Conservation (phyloP, 2,113 vertebrate species). For the Chaetops frenatus region DNA sequence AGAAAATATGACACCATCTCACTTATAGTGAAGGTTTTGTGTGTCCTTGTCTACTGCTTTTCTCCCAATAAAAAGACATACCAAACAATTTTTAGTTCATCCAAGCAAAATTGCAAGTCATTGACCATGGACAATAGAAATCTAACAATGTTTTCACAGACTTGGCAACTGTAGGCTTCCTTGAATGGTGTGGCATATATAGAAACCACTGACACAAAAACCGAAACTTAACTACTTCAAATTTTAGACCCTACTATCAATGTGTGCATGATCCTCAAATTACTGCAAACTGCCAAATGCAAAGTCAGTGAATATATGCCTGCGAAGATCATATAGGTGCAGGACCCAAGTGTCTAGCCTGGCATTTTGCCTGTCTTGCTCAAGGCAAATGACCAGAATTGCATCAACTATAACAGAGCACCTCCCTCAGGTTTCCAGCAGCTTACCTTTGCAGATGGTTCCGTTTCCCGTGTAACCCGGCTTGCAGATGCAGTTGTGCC, state of each 20-base stretch:
- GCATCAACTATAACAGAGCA: not conserved
- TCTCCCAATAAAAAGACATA: not conserved
- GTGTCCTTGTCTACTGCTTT: not conserved
- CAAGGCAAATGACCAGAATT: not conserved
- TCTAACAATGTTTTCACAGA: not conserved
- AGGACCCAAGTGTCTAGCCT: not conserved
- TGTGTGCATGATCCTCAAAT: not conserved
- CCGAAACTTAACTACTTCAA: not conserved
- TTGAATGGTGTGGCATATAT: not conserved
- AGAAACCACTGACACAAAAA: not conserved
- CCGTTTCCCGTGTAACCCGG: conserved; percentile 93
- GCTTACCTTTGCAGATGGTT: conserved; percentile 90
- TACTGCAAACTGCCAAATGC: not conserved
- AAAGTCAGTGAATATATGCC: not conserved
- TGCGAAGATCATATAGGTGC: not conserved
- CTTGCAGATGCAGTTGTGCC: conserved; percentile 95
- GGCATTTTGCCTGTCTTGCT: not conserved
- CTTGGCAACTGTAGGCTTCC: not conserved
- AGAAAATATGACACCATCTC: not conserved
- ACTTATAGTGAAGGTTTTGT: not conserved
- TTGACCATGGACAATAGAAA: not conserved
- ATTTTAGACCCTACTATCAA: not conserved
- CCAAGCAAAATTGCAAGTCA: not conserved
- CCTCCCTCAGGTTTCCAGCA: not conserved
- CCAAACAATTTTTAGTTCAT: not conserved